A percentile compares a stretch with the other conserved stretches of the same genome.
Evolutionary conservation across 2,888 invertebrate species (phyloP).

Genomic region (Digitonthophagus gazella): DNA sequence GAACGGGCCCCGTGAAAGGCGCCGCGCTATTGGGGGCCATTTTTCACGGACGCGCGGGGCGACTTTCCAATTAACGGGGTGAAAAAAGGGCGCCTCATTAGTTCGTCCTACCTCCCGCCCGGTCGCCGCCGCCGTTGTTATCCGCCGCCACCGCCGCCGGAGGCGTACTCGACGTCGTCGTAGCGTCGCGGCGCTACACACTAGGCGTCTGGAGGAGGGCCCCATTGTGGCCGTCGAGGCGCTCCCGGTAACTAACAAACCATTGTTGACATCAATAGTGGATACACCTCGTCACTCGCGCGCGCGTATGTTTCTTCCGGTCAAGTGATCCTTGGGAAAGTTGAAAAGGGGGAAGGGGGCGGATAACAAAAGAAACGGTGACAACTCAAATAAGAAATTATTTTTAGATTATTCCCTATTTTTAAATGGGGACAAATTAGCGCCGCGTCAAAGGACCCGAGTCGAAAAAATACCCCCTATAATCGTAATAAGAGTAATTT

Average conservation of each 20-base stretch:
- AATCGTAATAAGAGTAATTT: no score
- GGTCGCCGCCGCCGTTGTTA: background rate
- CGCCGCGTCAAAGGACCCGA: no score
- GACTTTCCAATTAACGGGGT: conserved; percentile 6
- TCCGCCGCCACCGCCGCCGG: background rate
- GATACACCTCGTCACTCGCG: background rate
- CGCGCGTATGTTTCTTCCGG: background rate
- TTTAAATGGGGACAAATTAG: no score
- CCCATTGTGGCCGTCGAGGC: background rate
- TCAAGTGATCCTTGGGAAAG: background rate
- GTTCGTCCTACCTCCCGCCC: background rate
- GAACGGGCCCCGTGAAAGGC: no score
- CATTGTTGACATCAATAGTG: conserved; percentile 14
- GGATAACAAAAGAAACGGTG: no score
- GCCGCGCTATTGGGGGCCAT: no score
- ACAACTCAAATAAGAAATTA: no score
- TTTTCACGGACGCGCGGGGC: no score
- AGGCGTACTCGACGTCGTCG: conserved; percentile 5
- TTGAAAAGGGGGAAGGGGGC: no score
- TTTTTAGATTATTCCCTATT: no score
- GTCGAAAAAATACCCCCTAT: no score
- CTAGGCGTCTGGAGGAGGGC: background rate
- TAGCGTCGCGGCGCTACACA: background rate
- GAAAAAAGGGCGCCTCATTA: conserved; percentile 6
- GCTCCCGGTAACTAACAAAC: no score